Percentiles rank a stretch among this genome's conserved stretches.
These are phyloP conservation scores for Mythimna ferrago DNA, from an alignment of 2,888 invertebrate genomes.

Conservation along the genomic window DNA sequence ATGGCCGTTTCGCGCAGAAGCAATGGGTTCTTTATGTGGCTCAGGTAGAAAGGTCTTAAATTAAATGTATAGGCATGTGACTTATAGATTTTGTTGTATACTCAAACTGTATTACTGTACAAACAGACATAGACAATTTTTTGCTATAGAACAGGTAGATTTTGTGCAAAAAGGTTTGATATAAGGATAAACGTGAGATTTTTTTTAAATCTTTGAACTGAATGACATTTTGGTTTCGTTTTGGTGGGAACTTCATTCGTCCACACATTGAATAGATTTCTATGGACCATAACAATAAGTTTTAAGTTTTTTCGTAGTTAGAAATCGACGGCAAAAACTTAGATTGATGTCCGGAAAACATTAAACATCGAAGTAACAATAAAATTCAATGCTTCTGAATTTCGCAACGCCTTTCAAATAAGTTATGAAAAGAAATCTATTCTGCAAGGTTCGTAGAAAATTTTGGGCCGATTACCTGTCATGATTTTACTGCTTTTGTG, in stretches of 20 bases:
- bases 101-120: conserved; percentile 47
- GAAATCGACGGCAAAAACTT: conserved; percentile 28
- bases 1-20: conserved; percentile 84
- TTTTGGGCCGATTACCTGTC: conserved; percentile 27
- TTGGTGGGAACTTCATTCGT: conserved; percentile 59
- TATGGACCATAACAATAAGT: conserved; percentile 19
- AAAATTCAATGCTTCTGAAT: conserved; percentile 30
- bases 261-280: conserved; percentile 32
- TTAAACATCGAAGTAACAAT: conserved; percentile 28
- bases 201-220: conserved; percentile 17
- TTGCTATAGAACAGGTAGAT: conserved; percentile 51
- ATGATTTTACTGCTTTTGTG: conserved; percentile 2
- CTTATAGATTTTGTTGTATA: conserved; percentile 70
- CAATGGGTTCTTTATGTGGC: conserved; percentile 68
- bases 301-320: conserved; percentile 13
- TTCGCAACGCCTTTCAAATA: conserved; percentile 27
- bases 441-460: conserved; percentile 8
- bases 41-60: conserved; percentile 73
- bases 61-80: conserved; percentile 62
- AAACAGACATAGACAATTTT: conserved; percentile 21
- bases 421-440: conserved; percentile 9
- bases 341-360: conserved; percentile 52
- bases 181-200: conserved; percentile 10
- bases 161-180: conserved; percentile 52
- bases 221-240: conserved; percentile 29